Conservation (phyloP, 2,797 vertebrate genomes). For the Danio albolineatus region DNA sequence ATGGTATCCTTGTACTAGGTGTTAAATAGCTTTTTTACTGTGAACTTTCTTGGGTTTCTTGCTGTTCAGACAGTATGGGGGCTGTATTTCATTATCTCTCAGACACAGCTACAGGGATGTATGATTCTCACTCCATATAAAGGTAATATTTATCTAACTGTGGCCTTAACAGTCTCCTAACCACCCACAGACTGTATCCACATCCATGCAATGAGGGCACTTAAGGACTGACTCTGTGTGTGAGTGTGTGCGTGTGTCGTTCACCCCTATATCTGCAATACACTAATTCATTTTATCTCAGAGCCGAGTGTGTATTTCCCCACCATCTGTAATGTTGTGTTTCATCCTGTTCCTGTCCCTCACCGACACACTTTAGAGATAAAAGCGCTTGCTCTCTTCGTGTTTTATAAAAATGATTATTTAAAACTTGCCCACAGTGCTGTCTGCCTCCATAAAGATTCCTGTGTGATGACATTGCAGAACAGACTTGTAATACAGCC, state of each 20-base stretch:
- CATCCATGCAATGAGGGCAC: constrained; percentile 45
- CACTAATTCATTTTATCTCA: constrained; percentile 20
- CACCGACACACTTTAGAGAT: constrained; percentile 56
- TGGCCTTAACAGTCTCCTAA: constrained; percentile 37
- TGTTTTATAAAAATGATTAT: constrained; percentile 50
- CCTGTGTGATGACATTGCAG: constrained; percentile 74
- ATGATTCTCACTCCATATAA: constrained; percentile 29
- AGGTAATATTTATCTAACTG: constrained; percentile 37
- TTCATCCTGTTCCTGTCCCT: constrained; percentile 40
- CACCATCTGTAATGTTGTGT: constrained; percentile 37
- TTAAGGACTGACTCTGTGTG: constrained; percentile 26
- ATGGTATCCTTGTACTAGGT: background rate
- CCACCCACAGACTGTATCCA: constrained; percentile 45
- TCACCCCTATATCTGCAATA: constrained; percentile 38
- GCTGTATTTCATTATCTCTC: constrained; percentile 43
- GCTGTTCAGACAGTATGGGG: constrained; percentile 21
- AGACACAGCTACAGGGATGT: background rate
- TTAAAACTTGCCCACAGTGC: constrained; percentile 58
- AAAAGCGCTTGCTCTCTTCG: constrained; percentile 41
- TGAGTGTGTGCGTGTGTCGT: background rate
- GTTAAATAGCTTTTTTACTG: constrained; percentile 1
- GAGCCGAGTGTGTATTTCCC: constrained; percentile 15
- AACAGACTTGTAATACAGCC: constrained; percentile 77
- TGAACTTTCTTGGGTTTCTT: constrained; percentile 45
- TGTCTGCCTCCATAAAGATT: constrained; percentile 73